Base-by-base conservation (phyloP, 2,113 vertebrate genomes). In the Nothoprocta pentlandii region DNA sequence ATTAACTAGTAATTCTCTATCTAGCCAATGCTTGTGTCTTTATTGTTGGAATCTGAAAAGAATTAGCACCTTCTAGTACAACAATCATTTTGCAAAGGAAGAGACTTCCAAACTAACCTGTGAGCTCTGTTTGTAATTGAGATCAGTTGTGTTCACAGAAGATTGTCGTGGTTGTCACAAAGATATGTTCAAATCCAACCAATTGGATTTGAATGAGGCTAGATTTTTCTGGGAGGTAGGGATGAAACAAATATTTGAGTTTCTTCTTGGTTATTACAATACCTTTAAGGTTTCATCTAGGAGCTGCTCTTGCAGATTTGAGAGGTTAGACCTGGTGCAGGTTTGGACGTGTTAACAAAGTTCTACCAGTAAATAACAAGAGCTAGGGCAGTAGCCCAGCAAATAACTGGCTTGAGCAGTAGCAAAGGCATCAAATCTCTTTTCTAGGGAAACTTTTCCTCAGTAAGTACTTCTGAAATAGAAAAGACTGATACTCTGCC, bases 71-170 rank as follows among this genome's bases (percentile, higher is more conserved):
- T 56, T 26, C 54, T 56, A 56, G 54, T 56, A 56, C 54, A 56
- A 56, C 8, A 9, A 56, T 8, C 32, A 66, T 61, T 17, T 7
- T 74, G 26, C 17, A 25, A 54, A 66, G 49, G 21, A 66, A 25
- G 15, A 32, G 0, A 0, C 25, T 56, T 21, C 32, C 54, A 62
- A 61, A 2, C n/a, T 17, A 5, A 11, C 3, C 32, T 19, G 44
- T 2, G 56, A 78, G 1, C 5, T 16, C 5, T 80, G 19, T 66
- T 42, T 32, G 28, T 21, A 12, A 14, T 34, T 6, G 36, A 12
- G 10, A 32, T n/a, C n/a, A 62, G 41, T 30, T 47, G 25, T 42
- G 5, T 80, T 80, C 84, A 44, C 36, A 64, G 36, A 69, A 69
- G 47, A 28, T 59, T 54, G 10, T 22, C 0, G 0, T 42, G 32